Evolutionary conservation across 2,888 invertebrate genomes (phyloP).

Genomic region (Drosophila antonietae): DNA sequence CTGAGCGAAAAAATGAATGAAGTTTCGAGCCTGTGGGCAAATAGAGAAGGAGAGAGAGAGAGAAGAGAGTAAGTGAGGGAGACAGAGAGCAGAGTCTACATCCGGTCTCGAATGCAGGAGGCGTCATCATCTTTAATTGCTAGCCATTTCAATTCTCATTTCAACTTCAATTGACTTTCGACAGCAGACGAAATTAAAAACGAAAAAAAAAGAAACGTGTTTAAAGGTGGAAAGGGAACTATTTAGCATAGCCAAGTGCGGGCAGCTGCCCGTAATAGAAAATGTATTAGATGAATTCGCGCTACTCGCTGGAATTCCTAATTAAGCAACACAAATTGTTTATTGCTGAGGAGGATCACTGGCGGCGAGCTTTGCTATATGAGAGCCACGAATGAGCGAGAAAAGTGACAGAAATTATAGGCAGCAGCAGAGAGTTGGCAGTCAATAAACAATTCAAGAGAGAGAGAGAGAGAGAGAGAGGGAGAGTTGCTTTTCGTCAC

Average conservation of each 20-base stretch:
- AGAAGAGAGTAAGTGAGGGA: background rate
- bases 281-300: background rate
- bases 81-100: conserved; percentile 20
- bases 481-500: too few species aligned
- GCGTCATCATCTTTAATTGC: conserved; percentile 74
- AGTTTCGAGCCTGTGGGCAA: conserved; percentile 69
- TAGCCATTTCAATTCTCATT: conserved; percentile 75
- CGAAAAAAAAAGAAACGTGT: background rate
- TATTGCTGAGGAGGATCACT: background rate
- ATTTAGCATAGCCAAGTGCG: conserved; percentile 25
- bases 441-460: too few species aligned
- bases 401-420: too few species aligned
- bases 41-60: conserved; percentile 14
- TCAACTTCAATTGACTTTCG: conserved; percentile 73
- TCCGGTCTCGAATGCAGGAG: conserved; percentile 35
- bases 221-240: conserved; percentile 6
- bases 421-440: too few species aligned
- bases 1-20: conserved; percentile 34
- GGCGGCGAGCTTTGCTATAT: too few species aligned
- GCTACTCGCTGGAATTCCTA: background rate
- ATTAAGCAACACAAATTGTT: conserved; percentile 8
- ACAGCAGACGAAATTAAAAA: conserved; percentile 62
- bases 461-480: too few species aligned
- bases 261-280: background rate
- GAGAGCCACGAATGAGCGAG: too few species aligned